Evolutionary conservation across 2,888 invertebrate species (phyloP), one percentile per base, ranked within the genome.

Genomic region (Eupithecia vulgata): DNA sequence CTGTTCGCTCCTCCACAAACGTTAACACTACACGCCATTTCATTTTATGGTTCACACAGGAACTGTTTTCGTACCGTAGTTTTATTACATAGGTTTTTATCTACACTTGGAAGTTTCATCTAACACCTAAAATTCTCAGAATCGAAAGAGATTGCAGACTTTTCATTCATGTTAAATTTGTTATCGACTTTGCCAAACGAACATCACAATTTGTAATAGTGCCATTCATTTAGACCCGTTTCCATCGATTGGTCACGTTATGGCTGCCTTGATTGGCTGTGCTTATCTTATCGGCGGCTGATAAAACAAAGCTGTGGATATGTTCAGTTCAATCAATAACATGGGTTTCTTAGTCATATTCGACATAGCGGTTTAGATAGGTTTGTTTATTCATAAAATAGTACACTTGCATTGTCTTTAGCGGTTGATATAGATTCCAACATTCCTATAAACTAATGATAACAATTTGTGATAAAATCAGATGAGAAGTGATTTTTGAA

Each of bases 261-360:
- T 61, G 52, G 79, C 77, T 81, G 82, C 81, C 70, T 72, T 72
- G 84, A 90, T 89, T 90, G 89, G 89, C 82, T 83, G 82, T 83
- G 78, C 84, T 87, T 91, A 93, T 92, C 93, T 93, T 92, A 93
- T 93, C 93, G 89, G 81, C 73, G 72, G 77, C 81, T 85, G 92
- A 92, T 92, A 92, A 91, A 89, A 85, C 85, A 84, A 86, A 88
- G 88, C 86, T 85, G 84, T 82, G 82, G 81, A 79, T 80, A 85
- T 84, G 37, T 64, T 64, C 85, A 84, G 84, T 77, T 77, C 85
- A 84, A 90, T 91, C 90, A 83, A 91, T 91, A 79, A 79, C 80
- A 79, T 80, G 52, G n/a, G 65, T 79, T 83, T 80, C 79, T 80
- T 82, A 79, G 81, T 77, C 79, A 81, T 74, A 67, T 68, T 72